Base-by-base conservation (phyloP, 2,888 invertebrate species). In the Pseudolycoriella hygida region DNA sequence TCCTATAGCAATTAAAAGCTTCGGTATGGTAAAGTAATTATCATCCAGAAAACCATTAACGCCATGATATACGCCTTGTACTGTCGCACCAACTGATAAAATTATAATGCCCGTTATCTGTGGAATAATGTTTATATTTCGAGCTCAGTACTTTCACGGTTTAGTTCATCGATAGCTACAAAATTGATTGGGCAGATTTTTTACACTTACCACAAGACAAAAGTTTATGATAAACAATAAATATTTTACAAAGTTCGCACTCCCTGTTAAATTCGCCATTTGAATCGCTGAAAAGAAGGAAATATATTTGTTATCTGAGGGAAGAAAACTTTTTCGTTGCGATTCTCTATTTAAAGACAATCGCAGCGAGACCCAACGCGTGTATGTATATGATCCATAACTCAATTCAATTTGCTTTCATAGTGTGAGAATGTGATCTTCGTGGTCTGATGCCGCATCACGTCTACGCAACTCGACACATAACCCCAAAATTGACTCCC, bases 41-140 rank as follows among this genome's bases (percentile, higher is more conserved):
- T 67, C 67, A 46, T 75, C 75, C 10, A 85, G 67, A 55, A 86
- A 79, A 52, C 73, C 67, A 49, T 76, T 68, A 61, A 82, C 83
- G 40, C 71, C 69, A 53, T 71, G 69, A 56, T 77, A 80, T 10
- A 77, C 71, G 2, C 76, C 67, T 53, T 75, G 73, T 42, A 80
- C 76, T 2, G 77, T 76, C 25, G 76, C 73, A 48, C 87, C 88
- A 45, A 80, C 75, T 20, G 79, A 74, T 50, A 89, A 70, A 46
- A 89, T 65, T 48, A 80, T 76, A 51, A 87, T 74, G 30, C 88
- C 89, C 38, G 82, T 81, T 52, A 88, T 71, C 88, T 89, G 72
- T 56, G 74, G 66, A 47, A 43, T 37, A 48, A 40, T 46, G 34
- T 14, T 4, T 10, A 34, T 12, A 34, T 14, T n/a, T n/a, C n/a